Conservation (phyloP, 2,113 vertebrate genomes). For the Carassius gibelio region DNA sequence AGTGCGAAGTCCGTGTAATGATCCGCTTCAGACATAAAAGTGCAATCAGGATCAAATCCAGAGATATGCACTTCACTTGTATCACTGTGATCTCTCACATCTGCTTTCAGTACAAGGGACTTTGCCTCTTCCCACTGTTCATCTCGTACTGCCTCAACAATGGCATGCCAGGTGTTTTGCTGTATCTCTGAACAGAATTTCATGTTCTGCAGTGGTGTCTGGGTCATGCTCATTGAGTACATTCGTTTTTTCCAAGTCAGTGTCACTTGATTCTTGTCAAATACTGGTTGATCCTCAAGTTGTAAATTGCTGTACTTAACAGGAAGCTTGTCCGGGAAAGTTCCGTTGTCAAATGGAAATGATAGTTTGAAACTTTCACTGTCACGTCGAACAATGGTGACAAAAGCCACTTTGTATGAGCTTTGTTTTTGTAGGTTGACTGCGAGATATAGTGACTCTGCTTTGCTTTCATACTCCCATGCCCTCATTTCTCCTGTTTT, state of each 20-base stretch:
- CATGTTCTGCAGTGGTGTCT: neutral
- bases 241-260: slow-evolving; percentile 76
- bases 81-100: neutral
- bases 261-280: slow-evolving; percentile 49
- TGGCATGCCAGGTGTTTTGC: slow-evolving; percentile 63
- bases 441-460: slow-evolving; percentile 69
- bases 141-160: slow-evolving; percentile 66
- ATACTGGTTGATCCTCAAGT: slow-evolving; percentile 70
- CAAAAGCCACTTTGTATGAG: slow-evolving; percentile 73
- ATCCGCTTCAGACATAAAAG: neutral
- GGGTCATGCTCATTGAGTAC: slow-evolving; percentile 65
- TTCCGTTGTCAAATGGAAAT: slow-evolving; percentile 75
- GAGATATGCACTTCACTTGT: neutral
- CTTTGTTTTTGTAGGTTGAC: slow-evolving; percentile 67
- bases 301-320: slow-evolving; percentile 76
- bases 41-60: neutral
- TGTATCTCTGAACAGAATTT: slow-evolving; percentile 43
- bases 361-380: slow-evolving; percentile 68
- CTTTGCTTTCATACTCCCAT: slow-evolving; percentile 64
- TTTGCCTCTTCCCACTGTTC: slow-evolving; percentile 57
- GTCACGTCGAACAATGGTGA: slow-evolving; percentile 58
- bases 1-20: slow-evolving; percentile 71
- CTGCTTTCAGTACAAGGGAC: neutral
- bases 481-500: slow-evolving; percentile 61
- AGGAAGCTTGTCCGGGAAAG: slow-evolving; percentile 61